phyloP scores from a whole-genome alignment of 2,113 vertebrate genomes.

The Oreochromis tanganicae region DNA sequence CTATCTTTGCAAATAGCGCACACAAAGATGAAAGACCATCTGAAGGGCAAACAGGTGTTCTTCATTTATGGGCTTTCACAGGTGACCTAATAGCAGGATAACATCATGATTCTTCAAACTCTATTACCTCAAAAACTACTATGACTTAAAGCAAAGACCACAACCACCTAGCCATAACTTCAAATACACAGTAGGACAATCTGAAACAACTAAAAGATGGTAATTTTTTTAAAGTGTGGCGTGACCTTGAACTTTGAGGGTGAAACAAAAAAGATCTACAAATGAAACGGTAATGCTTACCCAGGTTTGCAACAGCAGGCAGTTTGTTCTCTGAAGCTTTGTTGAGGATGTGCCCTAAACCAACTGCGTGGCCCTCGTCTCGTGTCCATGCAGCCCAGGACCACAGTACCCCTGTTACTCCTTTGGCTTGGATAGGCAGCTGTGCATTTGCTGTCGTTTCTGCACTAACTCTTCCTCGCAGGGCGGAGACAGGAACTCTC shows the following conservation, averaged over 20 bases:
- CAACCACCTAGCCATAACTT: not conserved
- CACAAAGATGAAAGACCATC: conserved; percentile 25
- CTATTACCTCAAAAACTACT: not conserved
- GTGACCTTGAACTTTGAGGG: not conserved
- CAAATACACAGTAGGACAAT: not conserved
- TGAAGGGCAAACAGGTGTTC: conserved; percentile 21
- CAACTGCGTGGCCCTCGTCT: not conserved
- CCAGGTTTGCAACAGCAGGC: not conserved
- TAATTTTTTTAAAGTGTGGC: not conserved
- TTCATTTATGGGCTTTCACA: not conserved
- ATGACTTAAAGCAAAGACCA: not conserved
- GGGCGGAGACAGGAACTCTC: conserved; percentile 48
- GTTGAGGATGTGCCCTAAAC: not conserved
- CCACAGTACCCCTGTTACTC: not conserved
- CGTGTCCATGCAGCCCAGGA: not conserved
- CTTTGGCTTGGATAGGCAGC: not conserved
- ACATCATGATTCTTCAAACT: not conserved
- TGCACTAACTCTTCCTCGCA: conserved; percentile 9
- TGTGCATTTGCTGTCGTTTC: not conserved
- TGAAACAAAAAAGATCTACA: not conserved
- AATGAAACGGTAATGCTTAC: conserved; percentile 19
- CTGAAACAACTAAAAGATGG: not conserved
- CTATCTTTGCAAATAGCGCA: conserved; percentile 36
- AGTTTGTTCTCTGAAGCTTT: not conserved
- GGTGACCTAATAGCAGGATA: not conserved